Base-by-base conservation (phyloP, 2,113 vertebrate genomes). In the Engraulis encrasicolus region DNA sequence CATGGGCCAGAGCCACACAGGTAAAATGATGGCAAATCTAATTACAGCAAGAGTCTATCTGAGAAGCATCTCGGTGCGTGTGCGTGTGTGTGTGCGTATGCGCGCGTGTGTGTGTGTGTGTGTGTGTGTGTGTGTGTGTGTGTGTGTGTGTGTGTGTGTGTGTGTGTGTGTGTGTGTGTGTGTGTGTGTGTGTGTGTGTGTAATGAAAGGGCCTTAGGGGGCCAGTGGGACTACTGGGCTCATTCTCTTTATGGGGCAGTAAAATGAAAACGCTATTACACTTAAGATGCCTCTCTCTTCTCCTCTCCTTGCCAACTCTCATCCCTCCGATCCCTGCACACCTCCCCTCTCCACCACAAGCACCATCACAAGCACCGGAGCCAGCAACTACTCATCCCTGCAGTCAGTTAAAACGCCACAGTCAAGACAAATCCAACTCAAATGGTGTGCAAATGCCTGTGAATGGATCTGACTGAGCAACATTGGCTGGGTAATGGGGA, bases 391-490 rank as follows among this genome's bases (percentile, higher is more conserved):
- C 82, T 45, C 88, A 86, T 84, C 84, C 83, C 83, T 84, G 78
- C 80, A 82, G 83, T 85, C 80, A 82, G 83, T 85, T 82, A 52
- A 80, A 92, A 90, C 85, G 27, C 77, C 85, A 83, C 80, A 92
- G 88, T 91, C 89, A 92, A 87, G 85, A 88, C 79, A 89, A 91
- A 90, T 92, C 89, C 91, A 92, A 91, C 92, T 92, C 87, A 93
- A 94, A 93, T 92, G 90, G 88, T 84, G 90, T 89, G 89, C 85
- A 92, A 92, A 93, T 92, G 85, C 91, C 91, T 89, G 87, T 88
- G 91, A 94, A 93, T 91, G 91, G 90, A 85, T 90, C 87, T 50
- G 82, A 49, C 52, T 83, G 58, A 20, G 23, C 38, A 23, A 19
- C 38, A 61, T 79, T 84, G 87, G 90, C 90, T 84, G 87, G 90